Evolutionary conservation across 2,113 vertebrate species (phyloP), one percentile per base, ranked within the genome.

Genomic region (Monarcha castaneiventris): DNA sequence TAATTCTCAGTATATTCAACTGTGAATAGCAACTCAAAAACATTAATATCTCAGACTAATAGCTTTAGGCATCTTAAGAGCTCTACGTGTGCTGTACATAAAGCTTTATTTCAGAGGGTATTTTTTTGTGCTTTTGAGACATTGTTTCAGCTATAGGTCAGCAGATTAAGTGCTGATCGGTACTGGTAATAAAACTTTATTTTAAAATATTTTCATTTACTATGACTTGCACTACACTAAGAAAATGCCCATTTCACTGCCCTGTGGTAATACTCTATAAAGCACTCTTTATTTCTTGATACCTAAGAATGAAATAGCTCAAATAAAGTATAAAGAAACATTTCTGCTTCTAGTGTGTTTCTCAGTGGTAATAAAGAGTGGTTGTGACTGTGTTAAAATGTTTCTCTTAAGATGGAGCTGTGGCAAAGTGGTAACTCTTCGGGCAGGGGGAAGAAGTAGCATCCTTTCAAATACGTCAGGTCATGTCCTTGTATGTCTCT

Each of bases 51-150:
- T 87, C n/a, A 20, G 55, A 95, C 84, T 94, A 93, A 77, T 32
- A 88, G 96, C 93, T 97, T 97, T 97, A 97, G 97, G 92, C 94
- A 93, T 90, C 73, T 93, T 93, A 95, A 97, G 97, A 98, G 97
- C 98, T 98, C 98, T 98, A 83, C 94, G 75, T 97, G 92, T 97
- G 98, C 98, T 98, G 98, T 98, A 98, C 74, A 98, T 98, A 98
- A 97, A 97, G 97, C 98, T 97, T 98, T 97, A 96, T 97, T 97
- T 97, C 96, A 96, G 96, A 93, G 79, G 48, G 72, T 94, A 89
- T 97, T 97, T 97, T 91, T 96, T 96, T 97, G 97, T 96, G 96
- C 75, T 89, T 96, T 77, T 71, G 63, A 92, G 55, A 72, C 80
- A 43, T 67, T 77, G 93, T 96, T 95, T 93, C 91, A 92, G 94